These are phyloP conservation scores for Recurvirostra avosetta DNA, from an alignment of 2,113 vertebrate genomes.

Conservation along the genomic window DNA sequence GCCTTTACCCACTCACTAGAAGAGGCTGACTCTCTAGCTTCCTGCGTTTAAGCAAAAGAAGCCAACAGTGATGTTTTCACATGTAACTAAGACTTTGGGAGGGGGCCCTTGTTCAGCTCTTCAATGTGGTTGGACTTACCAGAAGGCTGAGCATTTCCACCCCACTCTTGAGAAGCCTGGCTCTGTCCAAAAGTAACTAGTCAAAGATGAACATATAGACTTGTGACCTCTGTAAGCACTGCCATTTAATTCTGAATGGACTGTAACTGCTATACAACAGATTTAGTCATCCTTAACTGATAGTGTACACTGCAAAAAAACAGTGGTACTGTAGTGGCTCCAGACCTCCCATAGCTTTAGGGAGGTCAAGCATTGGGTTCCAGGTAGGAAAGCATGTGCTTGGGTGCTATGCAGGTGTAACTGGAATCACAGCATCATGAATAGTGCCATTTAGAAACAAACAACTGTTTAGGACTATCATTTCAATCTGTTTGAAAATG, in stretches of 20 bases:
- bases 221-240: background rate
- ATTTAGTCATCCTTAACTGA: background rate
- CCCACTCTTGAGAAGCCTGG: background rate
- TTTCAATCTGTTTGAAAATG: background rate
- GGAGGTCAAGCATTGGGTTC: background rate
- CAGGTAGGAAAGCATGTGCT: background rate
- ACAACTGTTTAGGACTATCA: background rate
- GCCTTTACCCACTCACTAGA: background rate
- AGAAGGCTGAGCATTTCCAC: background rate
- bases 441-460: background rate
- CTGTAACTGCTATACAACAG: background rate
- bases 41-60: background rate
- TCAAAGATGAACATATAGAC: background rate
- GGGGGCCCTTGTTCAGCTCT: background rate
- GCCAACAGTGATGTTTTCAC: background rate
- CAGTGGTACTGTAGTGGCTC: background rate
- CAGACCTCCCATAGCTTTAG: background rate
- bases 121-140: background rate
- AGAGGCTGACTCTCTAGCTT: background rate
- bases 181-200: background rate
- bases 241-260: background rate
- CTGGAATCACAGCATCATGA: background rate
- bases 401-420: background rate
- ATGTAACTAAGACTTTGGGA: background rate
- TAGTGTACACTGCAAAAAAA: background rate